Evolutionary conservation across 2,797 vertebrate genomes (phyloP).

Genomic region (Characodon lateralis): DNA sequence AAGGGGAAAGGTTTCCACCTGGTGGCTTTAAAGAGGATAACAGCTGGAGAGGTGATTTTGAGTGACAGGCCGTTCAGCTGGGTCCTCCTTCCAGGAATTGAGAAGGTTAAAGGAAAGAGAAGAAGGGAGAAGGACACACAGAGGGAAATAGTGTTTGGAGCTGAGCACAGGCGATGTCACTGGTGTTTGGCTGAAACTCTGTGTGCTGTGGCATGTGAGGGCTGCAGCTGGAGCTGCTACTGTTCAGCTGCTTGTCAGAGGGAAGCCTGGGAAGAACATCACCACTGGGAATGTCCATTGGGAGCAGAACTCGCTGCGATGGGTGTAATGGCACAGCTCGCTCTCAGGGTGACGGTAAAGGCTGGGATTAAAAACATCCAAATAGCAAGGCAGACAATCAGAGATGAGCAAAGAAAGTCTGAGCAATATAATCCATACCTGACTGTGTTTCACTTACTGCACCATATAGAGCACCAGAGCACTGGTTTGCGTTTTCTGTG

Average conservation of each 20-base stretch:
- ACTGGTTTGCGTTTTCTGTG: slow-evolving; percentile 85
- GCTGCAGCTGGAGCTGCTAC: slow-evolving; percentile 89
- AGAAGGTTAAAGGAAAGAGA: slow-evolving; percentile 42
- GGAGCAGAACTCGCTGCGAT: slow-evolving; percentile 80
- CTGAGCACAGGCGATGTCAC: slow-evolving; percentile 86
- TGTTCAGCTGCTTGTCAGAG: slow-evolving; percentile 84
- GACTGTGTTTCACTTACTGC: slow-evolving; percentile 85
- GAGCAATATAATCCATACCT: slow-evolving; percentile 77
- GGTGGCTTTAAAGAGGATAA: slow-evolving; percentile 80
- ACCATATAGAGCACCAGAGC: slow-evolving; percentile 82
- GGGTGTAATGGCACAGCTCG: slow-evolving; percentile 88
- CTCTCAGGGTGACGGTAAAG: slow-evolving; percentile 86
- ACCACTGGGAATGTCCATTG: slow-evolving; percentile 86
- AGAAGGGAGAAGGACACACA: not conserved
- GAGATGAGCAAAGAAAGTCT: slow-evolving; percentile 21
- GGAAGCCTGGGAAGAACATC: slow-evolving; percentile 88
- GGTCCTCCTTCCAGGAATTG: slow-evolving; percentile 82
- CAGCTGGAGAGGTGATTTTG: slow-evolving; percentile 85
- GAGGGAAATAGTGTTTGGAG: slow-evolving; percentile 47
- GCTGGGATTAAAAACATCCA: slow-evolving; percentile 79
- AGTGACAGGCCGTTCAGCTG: slow-evolving; percentile 88
- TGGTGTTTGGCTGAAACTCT: slow-evolving; percentile 82
- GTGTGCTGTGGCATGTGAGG: slow-evolving; percentile 81
- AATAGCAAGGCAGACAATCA: slow-evolving; percentile 43
- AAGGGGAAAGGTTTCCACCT: slow-evolving; percentile 87